Evolutionary conservation across 2,797 vertebrate species (phyloP), one percentile per base, ranked within the genome.

Genomic region (Eulemur mongoz): DNA sequence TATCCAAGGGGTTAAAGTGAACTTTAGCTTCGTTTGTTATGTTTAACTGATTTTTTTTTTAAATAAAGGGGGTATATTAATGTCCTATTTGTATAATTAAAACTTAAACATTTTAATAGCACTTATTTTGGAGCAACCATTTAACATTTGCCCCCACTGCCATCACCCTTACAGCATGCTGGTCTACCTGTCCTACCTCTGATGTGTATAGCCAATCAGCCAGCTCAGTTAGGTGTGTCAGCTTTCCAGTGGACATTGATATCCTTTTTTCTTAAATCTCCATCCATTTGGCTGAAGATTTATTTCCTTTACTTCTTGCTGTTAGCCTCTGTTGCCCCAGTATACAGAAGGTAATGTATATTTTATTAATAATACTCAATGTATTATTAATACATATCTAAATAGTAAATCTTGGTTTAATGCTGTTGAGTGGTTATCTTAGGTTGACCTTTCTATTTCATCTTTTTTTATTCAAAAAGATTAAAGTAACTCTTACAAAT

Each of bases 371-470:
- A 61, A 67, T 85, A 81, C 54, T 92, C 40, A 45, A 1, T n/a
- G n/a, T 57, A 48, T n/a, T n/a, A n/a, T n/a, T n/a, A n/a, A n/a
- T n/a, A n/a, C n/a, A n/a, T n/a, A n/a, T 81, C 69, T 90, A 70
- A 90, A 61, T 50, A 69, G 35, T 45, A 54, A 57, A 59, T 91
- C 76, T 90, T 85, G 38, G 57, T 83, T 90, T 85, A 85, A 93
- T 79, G 35, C 7, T 85, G 38, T 63, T 17, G 18, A 43, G 4
- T 65, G 54, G 13, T 91, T 95, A 73, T 81, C 48, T 92, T 73
- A 83, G 50, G 45, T 48, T 35, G 63, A 54, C 2, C 23, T 95
- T 40, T 70, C 25, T 85, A 35, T 65, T 93, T 81, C 30, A 89
- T 78, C 22, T 79, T 75, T 12, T 45, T 81, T 75, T 79, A 61